Conservation (phyloP, 2,797 vertebrate genomes). For the Eulemur albifrons region DNA sequence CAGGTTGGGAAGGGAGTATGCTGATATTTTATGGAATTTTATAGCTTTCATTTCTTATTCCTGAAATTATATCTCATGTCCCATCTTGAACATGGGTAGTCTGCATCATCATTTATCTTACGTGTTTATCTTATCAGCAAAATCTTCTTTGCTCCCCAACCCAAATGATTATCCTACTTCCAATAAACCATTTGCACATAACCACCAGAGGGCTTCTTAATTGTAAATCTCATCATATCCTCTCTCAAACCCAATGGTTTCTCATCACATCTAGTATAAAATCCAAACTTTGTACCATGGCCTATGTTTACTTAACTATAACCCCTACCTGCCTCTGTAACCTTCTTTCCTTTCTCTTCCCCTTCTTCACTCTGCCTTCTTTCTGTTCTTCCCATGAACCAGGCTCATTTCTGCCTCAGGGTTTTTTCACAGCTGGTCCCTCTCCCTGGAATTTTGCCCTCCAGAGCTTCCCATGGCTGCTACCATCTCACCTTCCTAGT, state of each 20-base stretch:
- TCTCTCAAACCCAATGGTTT: neutral
- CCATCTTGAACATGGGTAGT: neutral
- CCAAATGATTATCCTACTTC: neutral
- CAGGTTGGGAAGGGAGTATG: neutral
- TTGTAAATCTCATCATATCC: neutral
- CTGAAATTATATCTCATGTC: neutral
- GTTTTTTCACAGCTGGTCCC: neutral
- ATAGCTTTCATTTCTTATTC: neutral
- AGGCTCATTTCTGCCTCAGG: neutral
- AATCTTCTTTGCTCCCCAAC: neutral
- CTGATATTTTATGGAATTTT: neutral
- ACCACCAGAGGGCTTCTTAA: neutral
- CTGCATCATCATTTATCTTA: neutral
- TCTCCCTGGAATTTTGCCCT: neutral
- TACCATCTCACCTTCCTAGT: neutral
- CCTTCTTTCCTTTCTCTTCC: neutral
- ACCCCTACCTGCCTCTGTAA: neutral
- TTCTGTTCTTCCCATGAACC: neutral
- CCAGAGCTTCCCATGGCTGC: neutral
- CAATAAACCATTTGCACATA: neutral
- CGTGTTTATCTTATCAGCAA: neutral
- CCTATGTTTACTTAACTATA: neutral
- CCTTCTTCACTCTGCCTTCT: neutral
- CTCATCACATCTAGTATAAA: neutral
- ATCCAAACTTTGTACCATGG: constrained; percentile 7